Evolutionary conservation across 2,888 invertebrate genomes (phyloP).

Genomic region (Lepidochitona cinerea): DNA sequence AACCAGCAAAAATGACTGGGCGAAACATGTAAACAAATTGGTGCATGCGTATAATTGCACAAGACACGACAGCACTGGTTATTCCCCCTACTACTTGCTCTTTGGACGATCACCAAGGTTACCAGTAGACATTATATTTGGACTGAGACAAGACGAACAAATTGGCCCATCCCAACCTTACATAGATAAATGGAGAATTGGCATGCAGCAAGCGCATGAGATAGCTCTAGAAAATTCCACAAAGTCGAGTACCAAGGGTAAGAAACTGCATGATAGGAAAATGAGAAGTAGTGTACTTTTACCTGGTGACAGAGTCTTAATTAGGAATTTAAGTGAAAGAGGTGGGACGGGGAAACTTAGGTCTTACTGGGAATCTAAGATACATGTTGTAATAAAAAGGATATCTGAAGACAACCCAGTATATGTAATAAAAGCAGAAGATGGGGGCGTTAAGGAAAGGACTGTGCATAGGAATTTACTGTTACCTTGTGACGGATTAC

Average conservation of each 20-base stretch:
- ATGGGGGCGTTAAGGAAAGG: neutral
- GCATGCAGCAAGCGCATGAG: constrained; percentile 6
- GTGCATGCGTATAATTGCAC: neutral
- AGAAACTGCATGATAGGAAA: neutral
- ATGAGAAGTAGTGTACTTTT: neutral
- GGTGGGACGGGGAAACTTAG: constrained; percentile 14
- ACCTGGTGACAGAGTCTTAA: constrained; percentile 11
- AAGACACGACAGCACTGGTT: neutral
- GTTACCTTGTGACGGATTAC: constrained; percentile 7
- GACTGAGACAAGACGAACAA: neutral
- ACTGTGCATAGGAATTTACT: constrained; percentile 16
- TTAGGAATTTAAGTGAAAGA: constrained; percentile 6
- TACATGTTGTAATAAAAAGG: neutral
- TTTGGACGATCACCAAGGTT: constrained; percentile 13
- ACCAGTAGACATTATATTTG: constrained; percentile 11
- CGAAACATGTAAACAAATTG: neutral
- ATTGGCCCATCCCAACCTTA: neutral
- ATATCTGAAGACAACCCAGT: constrained; percentile 14
- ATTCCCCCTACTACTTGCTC: constrained; percentile 9
- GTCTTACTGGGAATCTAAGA: constrained; percentile 17
- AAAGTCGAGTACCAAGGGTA: neutral
- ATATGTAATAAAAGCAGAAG: constrained; percentile 8
- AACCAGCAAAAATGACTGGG: no score
- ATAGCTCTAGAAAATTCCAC: neutral
- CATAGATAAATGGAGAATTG: neutral